Conservation (phyloP, 2,113 vertebrate species). For the Parotia lawesii region DNA sequence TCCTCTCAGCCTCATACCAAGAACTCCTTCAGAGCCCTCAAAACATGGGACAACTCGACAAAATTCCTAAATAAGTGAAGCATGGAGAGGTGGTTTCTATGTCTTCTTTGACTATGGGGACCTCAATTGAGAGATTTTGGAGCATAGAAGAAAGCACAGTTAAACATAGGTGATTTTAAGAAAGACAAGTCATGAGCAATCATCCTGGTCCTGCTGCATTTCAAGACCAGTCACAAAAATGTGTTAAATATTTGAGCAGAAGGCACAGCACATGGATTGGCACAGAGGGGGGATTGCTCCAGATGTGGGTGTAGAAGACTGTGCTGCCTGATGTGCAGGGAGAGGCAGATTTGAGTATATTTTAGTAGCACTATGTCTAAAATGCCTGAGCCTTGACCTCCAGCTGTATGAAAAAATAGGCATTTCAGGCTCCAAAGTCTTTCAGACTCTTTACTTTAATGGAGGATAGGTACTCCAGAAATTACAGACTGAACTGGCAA, state of each 20-base stretch:
- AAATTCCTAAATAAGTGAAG: background rate
- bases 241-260: background rate
- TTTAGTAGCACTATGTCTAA: background rate
- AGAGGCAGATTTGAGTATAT: background rate
- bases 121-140: background rate
- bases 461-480: background rate
- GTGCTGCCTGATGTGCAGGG: background rate
- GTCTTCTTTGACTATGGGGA: background rate
- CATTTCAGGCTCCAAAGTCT: background rate
- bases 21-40: background rate
- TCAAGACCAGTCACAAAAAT: background rate
- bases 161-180: background rate
- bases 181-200: background rate
- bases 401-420: background rate
- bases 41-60: background rate
- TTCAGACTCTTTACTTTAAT: background rate
- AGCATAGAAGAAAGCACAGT: background rate
- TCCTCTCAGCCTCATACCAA: accelerated
- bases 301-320: background rate
- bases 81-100: background rate
- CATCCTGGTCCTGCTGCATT: background rate
- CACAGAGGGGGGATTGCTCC: background rate
- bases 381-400: background rate
- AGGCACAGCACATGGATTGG: background rate
- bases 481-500: background rate